Percentiles rank a stretch among this genome's conserved stretches.
These are phyloP conservation scores for Fukomys damarensis DNA, from an alignment of 2,113 vertebrate species.

Conservation along the genomic window DNA sequence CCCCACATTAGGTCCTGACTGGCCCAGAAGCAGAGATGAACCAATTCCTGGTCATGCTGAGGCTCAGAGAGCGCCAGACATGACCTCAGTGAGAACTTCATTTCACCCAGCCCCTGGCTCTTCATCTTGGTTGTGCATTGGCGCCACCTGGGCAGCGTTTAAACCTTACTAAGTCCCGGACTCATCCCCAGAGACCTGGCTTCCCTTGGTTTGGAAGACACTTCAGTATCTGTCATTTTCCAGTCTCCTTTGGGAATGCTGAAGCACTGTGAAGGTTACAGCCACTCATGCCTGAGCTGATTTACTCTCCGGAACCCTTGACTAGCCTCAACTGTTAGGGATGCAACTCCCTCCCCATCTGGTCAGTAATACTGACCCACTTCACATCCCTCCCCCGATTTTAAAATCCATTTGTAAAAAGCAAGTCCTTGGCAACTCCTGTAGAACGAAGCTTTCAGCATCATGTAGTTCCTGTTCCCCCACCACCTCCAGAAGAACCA, in stretches of 20 bases:
- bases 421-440: neutral
- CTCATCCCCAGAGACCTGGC: neutral
- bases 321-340: neutral
- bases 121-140: neutral
- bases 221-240: neutral
- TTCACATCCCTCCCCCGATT: neutral
- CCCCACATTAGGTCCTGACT: neutral
- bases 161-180: neutral
- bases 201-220: neutral
- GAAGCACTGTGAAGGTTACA: neutral
- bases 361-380: slow-evolving; percentile 53
- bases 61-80: neutral
- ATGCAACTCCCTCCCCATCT: neutral
- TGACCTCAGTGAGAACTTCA: fast-evolving
- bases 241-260: neutral
- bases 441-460: neutral
- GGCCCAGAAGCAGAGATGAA: neutral
- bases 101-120: neutral
- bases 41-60: neutral
- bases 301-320: neutral
- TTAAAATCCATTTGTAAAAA: slow-evolving; percentile 47
- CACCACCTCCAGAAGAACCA: neutral
- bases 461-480: neutral
- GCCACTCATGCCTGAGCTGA: neutral
- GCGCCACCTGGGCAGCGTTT: neutral